phyloP scores from a whole-genome alignment of 1,140 invertebrate genomes.

The Trichonephila clavata region DNA sequence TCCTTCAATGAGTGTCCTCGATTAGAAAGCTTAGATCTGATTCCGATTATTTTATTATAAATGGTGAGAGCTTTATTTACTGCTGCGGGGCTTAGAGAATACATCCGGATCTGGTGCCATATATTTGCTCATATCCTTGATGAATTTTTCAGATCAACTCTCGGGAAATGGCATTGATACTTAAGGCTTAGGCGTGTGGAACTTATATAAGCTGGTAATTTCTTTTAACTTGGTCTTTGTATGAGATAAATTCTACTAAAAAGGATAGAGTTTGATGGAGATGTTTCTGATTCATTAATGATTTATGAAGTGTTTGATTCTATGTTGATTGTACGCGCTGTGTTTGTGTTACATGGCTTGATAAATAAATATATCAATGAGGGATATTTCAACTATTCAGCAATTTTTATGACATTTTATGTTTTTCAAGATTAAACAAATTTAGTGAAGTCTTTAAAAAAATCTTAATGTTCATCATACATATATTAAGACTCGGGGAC shows the following conservation, averaged over 20 bases:
- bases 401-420: too few species aligned
- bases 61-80: conserved; percentile 37
- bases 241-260: not conserved
- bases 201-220: not conserved
- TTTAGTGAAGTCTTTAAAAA: too few species aligned
- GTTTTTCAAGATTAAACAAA: too few species aligned
- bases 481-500: too few species aligned
- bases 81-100: conserved; percentile 20
- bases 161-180: not conserved
- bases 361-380: too few species aligned
- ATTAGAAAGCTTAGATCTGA: conserved; percentile 61
- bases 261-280: not conserved
- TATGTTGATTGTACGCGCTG: too few species aligned
- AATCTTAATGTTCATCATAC: too few species aligned
- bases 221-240: not conserved
- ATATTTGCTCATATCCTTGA: conserved; percentile 31
- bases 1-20: conserved; percentile 40
- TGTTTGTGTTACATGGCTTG: too few species aligned
- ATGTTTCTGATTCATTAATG: not conserved
- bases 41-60: conserved; percentile 62
- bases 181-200: not conserved
- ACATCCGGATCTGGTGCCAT: not conserved
- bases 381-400: too few species aligned
- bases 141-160: conserved; percentile 46
- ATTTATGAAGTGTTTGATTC: not conserved